Evolutionary conservation across 1,140 invertebrate species (phyloP).

Genomic region (Drosophila arawakana): DNA sequence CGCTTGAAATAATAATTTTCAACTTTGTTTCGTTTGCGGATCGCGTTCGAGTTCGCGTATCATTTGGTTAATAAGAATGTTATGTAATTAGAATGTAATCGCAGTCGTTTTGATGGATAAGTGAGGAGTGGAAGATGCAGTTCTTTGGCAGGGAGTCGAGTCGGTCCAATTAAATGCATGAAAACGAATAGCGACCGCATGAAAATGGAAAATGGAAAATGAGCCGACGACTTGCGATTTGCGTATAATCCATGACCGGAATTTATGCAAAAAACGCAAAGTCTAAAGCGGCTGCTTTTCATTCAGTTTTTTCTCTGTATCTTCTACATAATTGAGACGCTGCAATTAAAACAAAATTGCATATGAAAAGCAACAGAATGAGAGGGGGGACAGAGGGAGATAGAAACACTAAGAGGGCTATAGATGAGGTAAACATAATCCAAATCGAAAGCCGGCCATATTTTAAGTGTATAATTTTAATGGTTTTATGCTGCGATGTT

Average conservation of each 20-base stretch:
- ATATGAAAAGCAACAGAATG: neutral
- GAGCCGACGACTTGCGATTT: conserved; percentile 65
- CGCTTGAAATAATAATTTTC: conserved; percentile 24
- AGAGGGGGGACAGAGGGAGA: neutral
- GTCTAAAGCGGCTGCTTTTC: conserved; percentile 5
- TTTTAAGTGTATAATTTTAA: conserved; percentile 65
- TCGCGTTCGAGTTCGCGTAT: conserved; percentile 38
- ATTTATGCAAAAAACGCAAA: conserved; percentile 64
- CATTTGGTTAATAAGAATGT: conserved; percentile 67
- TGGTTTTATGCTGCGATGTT: conserved; percentile 61
- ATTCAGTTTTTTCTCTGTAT: conserved; percentile 20
- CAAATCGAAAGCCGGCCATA: conserved; percentile 67
- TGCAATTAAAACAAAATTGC: conserved; percentile 57
- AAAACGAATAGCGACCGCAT: conserved; percentile 48
- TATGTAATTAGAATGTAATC: conserved; percentile 76
- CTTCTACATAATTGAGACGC: conserved; percentile 70
- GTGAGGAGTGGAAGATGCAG: neutral
- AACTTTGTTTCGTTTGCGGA: conserved; percentile 1
- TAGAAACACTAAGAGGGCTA: neutral
- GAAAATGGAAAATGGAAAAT: conserved; percentile 56
- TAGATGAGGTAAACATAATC: conserved; percentile 53
- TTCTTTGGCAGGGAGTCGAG: neutral
- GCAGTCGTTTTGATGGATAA: conserved; percentile 33
- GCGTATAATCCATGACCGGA: conserved; percentile 70
- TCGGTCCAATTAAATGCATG: conserved; percentile 73